Percentiles rank a stretch among this genome's conserved stretches.
Conservation (phyloP, 2,888 invertebrate genomes). For the Tetragonisca angustula region DNA sequence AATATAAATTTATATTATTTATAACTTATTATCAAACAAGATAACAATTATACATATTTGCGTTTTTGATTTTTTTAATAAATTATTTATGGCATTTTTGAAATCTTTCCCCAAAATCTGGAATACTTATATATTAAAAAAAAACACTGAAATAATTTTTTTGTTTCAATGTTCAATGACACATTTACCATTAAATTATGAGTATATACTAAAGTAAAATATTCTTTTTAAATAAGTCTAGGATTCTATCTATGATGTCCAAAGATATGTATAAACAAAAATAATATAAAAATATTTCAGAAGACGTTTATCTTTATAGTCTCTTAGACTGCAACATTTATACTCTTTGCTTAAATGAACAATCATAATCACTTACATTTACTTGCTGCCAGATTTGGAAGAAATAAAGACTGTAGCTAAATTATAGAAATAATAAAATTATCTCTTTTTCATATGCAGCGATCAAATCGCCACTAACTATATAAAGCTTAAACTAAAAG, state of each 20-base stretch:
- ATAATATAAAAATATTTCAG: conserved; percentile 20
- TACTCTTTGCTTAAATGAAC: conserved; percentile 9
- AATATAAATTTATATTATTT: conserved; percentile 27
- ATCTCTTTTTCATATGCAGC: not conserved
- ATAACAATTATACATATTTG: conserved; percentile 3
- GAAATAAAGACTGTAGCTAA: conserved; percentile 21
- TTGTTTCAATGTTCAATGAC: conserved; percentile 15
- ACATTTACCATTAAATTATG: conserved; percentile 7
- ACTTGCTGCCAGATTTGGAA: conserved; percentile 14
- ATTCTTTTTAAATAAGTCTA: not conserved
- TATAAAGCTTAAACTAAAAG: conserved; percentile 37
- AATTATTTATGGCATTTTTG: conserved; percentile 38
- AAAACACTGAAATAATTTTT: conserved; percentile 20
- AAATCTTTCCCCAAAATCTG: not conserved
- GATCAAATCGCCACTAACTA: conserved; percentile 36
- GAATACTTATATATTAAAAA: conserved; percentile 15
- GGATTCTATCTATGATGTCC: conserved; percentile 20
- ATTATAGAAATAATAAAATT: conserved; percentile 32
- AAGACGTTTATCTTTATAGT: conserved; percentile 8
- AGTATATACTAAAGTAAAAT: not conserved
- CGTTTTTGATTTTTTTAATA: conserved; percentile 38
- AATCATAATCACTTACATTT: conserved; percentile 4
- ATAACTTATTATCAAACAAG: conserved; percentile 12
- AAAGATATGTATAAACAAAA: conserved; percentile 33
- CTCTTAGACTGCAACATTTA: conserved; percentile 32